phyloP scores from a whole-genome alignment of 2,888 invertebrate species.

The Tiliacea citrago region DNA sequence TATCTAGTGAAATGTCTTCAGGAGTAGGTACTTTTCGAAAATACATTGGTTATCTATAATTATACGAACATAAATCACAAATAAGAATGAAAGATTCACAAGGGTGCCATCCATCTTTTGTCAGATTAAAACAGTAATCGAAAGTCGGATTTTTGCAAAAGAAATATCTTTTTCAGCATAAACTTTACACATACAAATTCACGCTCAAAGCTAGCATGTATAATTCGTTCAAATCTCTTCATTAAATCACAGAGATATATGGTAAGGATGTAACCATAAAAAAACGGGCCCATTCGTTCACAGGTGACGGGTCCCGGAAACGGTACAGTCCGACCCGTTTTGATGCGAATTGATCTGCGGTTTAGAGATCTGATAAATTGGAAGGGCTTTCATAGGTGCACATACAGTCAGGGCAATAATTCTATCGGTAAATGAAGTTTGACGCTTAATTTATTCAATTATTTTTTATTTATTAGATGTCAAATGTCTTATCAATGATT shows the following conservation, averaged over 20 bases:
- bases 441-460: not conserved
- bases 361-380: constrained; percentile 50
- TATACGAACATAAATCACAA: too few relatives aligned
- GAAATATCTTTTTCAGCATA: not conserved
- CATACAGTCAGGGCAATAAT: constrained; percentile 30
- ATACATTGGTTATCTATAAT: too few relatives aligned
- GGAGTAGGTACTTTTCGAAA: too few relatives aligned
- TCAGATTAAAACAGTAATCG: not conserved
- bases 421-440: not conserved
- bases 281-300: constrained; percentile 36
- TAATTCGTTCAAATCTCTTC: constrained; percentile 46
- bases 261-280: constrained; percentile 31
- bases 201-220: not conserved
- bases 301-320: constrained; percentile 39
- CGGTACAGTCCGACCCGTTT: constrained; percentile 45
- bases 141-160: not conserved
- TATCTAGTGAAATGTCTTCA: too few relatives aligned
- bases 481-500: not conserved
- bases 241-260: constrained; percentile 47
- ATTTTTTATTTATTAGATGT: not conserved
- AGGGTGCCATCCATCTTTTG: not conserved
- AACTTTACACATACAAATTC: not conserved
- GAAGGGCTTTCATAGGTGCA: constrained; percentile 10
- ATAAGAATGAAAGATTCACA: not conserved
- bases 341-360: constrained; percentile 58